Conservation (phyloP, 2,113 vertebrate species). For the Enhydra lutris region DNA sequence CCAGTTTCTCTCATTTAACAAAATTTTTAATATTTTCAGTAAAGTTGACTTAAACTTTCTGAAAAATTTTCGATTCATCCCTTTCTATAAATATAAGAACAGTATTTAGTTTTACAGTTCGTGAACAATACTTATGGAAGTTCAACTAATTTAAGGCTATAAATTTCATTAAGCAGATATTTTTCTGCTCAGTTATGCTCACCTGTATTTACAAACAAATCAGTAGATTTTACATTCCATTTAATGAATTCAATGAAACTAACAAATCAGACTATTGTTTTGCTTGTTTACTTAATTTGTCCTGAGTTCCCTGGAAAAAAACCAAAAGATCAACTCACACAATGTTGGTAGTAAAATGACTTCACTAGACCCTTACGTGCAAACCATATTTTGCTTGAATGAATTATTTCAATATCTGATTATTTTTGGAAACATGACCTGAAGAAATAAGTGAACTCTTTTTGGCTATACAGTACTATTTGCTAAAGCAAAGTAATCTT, state of each 20-base stretch:
- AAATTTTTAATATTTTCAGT: background rate
- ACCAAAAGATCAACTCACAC: background rate
- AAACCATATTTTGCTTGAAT: background rate
- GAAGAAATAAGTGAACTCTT: background rate
- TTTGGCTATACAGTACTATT: background rate
- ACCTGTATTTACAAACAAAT: background rate
- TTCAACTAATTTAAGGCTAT: background rate
- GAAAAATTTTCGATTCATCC: background rate
- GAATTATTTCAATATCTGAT: background rate
- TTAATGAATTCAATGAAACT: background rate
- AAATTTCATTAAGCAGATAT: background rate
- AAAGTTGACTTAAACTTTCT: background rate
- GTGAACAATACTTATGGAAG: background rate
- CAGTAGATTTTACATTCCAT: background rate
- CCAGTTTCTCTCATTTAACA: background rate
- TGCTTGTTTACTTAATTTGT: background rate
- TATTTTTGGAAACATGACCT: background rate
- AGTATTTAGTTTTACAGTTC: background rate
- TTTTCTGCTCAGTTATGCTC: constrained; percentile 2
- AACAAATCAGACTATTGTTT: background rate
- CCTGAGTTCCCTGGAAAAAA: background rate
- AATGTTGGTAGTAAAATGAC: background rate
- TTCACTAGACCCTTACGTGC: background rate
- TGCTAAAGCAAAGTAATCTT: background rate
- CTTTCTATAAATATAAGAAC: background rate